Conservation (phyloP, 2,797 vertebrate species). For the Sebastes steindachneri region DNA sequence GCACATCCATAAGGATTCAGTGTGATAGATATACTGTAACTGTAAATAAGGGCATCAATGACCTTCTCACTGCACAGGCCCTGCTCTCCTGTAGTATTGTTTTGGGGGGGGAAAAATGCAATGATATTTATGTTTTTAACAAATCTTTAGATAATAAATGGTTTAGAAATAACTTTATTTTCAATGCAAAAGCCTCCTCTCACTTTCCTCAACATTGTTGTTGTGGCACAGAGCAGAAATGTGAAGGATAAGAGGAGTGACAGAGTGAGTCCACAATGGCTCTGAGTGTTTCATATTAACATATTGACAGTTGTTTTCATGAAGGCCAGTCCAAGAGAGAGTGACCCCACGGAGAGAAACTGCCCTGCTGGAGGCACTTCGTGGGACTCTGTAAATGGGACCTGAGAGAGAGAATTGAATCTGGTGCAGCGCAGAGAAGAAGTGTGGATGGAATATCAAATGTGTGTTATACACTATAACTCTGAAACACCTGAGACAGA, state of each 20-base stretch:
- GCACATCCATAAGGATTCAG: constrained; percentile 38
- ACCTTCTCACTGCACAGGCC: constrained; percentile 5
- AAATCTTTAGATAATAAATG: neutral
- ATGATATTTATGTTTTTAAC: constrained; percentile 5
- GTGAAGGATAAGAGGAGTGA: constrained; percentile 41
- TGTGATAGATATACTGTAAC: constrained; percentile 24
- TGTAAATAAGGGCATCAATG: constrained; percentile 27
- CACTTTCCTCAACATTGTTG: constrained; percentile 4
- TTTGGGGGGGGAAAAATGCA: neutral
- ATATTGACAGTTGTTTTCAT: constrained; percentile 82
- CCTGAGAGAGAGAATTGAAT: constrained; percentile 81
- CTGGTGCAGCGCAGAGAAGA: constrained; percentile 68
- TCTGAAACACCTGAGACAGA: constrained; percentile 40
- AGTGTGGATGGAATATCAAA: constrained; percentile 81
- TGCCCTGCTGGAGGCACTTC: constrained; percentile 79
- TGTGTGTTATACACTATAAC: constrained; percentile 60
- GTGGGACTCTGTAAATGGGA: constrained; percentile 81
- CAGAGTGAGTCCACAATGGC: constrained; percentile 50
- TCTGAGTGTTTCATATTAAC: constrained; percentile 79
- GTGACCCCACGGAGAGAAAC: constrained; percentile 80
- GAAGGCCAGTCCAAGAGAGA: constrained; percentile 68
- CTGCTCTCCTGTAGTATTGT: neutral
- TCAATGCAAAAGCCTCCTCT: neutral
- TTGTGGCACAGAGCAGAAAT: constrained; percentile 37
- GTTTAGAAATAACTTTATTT: neutral